Evolutionary conservation across 2,888 invertebrate species (phyloP).

Genomic region (Cerceris ruficornis): DNA sequence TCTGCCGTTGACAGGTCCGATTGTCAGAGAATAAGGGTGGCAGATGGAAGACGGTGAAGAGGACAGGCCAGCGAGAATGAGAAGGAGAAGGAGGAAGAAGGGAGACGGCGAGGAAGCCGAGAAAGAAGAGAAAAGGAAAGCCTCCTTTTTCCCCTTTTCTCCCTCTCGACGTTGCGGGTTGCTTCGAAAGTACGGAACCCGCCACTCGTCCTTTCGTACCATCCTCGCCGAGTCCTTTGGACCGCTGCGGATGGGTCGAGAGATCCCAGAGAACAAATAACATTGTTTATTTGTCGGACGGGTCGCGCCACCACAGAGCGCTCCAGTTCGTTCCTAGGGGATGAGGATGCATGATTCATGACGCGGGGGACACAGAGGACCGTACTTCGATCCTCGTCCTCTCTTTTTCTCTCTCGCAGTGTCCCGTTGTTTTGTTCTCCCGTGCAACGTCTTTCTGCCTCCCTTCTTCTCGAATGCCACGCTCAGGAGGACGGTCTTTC

Average conservation of each 20-base stretch:
- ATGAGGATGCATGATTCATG: conserved; percentile 79
- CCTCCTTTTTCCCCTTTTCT: conserved; percentile 2
- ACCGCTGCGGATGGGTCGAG: conserved; percentile 63
- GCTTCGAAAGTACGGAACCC: conserved; percentile 50
- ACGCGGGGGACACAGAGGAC: conserved; percentile 67
- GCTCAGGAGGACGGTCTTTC: conserved; percentile 18
- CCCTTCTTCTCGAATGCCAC: conserved; percentile 22
- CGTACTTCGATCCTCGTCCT: conserved; percentile 61
- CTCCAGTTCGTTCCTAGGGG: conserved; percentile 67
- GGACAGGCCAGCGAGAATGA: conserved; percentile 7
- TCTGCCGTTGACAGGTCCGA: conserved; percentile 72
- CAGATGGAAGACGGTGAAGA: conserved; percentile 35
- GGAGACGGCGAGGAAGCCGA: not conserved
- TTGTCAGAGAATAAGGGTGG: conserved; percentile 56
- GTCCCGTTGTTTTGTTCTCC: conserved; percentile 27
- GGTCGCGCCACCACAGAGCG: conserved; percentile 65
- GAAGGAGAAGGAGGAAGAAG: not conserved
- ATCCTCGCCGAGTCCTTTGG: conserved; percentile 58
- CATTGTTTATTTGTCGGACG: conserved; percentile 78
- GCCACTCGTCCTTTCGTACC: conserved; percentile 55
- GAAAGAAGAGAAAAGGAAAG: conserved; percentile 15
- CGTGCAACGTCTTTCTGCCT: conserved; percentile 27
- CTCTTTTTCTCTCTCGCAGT: not conserved
- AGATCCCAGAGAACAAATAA: conserved; percentile 74
- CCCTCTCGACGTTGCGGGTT: conserved; percentile 43